phyloP scores from a whole-genome alignment of 2,888 invertebrate genomes.

The Linyphia triangularis region DNA sequence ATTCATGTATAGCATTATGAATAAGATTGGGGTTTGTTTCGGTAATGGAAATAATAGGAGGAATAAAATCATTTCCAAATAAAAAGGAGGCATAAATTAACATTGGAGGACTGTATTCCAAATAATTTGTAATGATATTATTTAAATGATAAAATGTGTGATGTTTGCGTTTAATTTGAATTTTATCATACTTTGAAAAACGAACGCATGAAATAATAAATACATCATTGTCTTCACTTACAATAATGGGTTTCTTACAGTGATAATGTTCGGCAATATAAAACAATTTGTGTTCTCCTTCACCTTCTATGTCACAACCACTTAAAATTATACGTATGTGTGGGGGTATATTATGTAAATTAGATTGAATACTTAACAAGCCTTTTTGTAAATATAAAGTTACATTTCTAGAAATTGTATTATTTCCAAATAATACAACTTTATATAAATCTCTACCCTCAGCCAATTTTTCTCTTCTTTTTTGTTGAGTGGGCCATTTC shows the following conservation, averaged over 20 bases:
- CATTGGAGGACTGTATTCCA: not conserved
- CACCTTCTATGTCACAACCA: slow-evolving; percentile 1
- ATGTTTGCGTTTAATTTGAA: slow-evolving; percentile 11
- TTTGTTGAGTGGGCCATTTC: slow-evolving; percentile 48
- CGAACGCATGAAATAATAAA: slow-evolving; percentile 23
- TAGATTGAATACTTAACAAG: not conserved
- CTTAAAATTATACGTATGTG: not conserved
- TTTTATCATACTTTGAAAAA: not conserved
- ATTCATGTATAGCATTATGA: slow-evolving; percentile 1
- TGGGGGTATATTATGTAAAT: not conserved
- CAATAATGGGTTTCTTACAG: slow-evolving; percentile 13
- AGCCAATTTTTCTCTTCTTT: slow-evolving; percentile 1
- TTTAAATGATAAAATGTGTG: slow-evolving; percentile 9
- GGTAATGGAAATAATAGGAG: slow-evolving; percentile 1
- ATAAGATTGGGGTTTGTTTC: not conserved
- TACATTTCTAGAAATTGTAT: slow-evolving; percentile 4
- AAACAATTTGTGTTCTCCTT: slow-evolving; percentile 41
- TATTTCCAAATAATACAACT: slow-evolving; percentile 24
- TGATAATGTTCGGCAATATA: not conserved
- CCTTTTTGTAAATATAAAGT: not conserved
- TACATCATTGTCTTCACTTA: slow-evolving; percentile 34
- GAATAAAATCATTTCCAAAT: slow-evolving; percentile 53
- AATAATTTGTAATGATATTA: not conserved
- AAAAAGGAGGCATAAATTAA: not conserved
- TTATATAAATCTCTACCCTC: slow-evolving; percentile 8